phyloP scores from a whole-genome alignment of 2,888 invertebrate species.

The Crossocerus cetratus region DNA sequence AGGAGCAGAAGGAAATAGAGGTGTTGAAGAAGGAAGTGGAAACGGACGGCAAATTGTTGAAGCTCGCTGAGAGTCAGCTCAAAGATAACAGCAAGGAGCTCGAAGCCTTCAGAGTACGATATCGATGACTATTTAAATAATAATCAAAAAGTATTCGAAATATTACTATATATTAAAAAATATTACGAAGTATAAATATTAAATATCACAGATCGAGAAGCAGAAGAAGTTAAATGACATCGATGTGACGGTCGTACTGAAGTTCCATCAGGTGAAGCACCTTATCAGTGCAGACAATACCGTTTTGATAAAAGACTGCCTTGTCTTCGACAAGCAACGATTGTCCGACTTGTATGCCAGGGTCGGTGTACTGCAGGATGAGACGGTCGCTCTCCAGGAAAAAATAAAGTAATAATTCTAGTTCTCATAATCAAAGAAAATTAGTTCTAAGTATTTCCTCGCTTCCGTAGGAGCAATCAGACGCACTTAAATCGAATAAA shows the following conservation, averaged over 20 bases:
- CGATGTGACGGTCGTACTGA: slow-evolving; percentile 83
- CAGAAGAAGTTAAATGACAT: slow-evolving; percentile 89
- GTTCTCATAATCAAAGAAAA: not conserved
- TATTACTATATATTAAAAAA: too few relatives aligned
- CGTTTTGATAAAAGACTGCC: slow-evolving; percentile 73
- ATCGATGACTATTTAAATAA: not conserved
- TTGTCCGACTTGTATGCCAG: slow-evolving; percentile 81
- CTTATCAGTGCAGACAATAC: slow-evolving; percentile 78
- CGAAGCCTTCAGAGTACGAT: slow-evolving; percentile 81
- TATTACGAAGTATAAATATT: too few relatives aligned
- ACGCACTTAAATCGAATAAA: slow-evolving; percentile 85
- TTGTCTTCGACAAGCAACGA: slow-evolving; percentile 82
- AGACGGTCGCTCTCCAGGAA: slow-evolving; percentile 81
- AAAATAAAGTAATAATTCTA: slow-evolving; percentile 80
- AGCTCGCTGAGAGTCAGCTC: slow-evolving; percentile 79
- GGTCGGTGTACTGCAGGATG: slow-evolving; percentile 82
- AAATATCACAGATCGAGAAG: slow-evolving; percentile 80
- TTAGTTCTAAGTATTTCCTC: not conserved
- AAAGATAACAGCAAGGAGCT: slow-evolving; percentile 81
- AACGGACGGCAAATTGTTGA: slow-evolving; percentile 79
- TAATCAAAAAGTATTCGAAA: too few relatives aligned
- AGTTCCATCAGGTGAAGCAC: slow-evolving; percentile 84
- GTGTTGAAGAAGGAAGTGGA: slow-evolving; percentile 81
- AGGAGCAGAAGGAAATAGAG: slow-evolving; percentile 80
- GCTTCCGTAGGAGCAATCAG: slow-evolving; percentile 80